Percentiles rank a stretch among this genome's conserved stretches.
Conservation (phyloP, 2,113 vertebrate genomes). For the Garra rufa region DNA sequence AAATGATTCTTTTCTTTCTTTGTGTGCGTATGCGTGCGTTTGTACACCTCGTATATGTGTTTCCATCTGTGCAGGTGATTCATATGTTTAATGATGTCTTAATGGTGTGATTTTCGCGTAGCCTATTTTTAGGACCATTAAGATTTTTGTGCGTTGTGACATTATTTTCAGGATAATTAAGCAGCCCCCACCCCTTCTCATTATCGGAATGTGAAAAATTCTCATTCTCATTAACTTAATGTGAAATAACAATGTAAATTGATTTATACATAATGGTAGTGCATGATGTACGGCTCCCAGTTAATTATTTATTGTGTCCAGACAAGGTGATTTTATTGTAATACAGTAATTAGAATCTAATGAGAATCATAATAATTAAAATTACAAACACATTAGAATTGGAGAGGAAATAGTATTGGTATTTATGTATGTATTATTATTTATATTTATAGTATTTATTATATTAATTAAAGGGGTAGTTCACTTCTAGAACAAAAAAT, state of each 20-base stretch:
- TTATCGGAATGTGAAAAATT: not conserved
- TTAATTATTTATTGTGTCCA: not conserved
- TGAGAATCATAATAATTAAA: not conserved
- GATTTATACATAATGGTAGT: not conserved
- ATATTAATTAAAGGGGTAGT: too few species aligned
- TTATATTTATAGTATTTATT: too few species aligned
- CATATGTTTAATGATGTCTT: not conserved
- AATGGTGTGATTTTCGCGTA: not conserved
- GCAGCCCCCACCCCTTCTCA: not conserved
- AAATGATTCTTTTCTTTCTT: slow-evolving; percentile 15
- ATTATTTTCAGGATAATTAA: slow-evolving; percentile 13
- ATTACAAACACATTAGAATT: too few species aligned
- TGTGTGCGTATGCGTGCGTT: not conserved
- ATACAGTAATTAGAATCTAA: not conserved
- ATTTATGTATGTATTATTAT: too few species aligned
- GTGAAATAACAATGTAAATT: not conserved
- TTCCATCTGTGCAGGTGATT: slow-evolving; percentile 4
- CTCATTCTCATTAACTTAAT: not conserved
- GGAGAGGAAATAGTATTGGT: too few species aligned
- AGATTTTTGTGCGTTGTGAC: not conserved
- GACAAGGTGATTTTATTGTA: slow-evolving; percentile 4
- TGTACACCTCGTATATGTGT: not conserved
- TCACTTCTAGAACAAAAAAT: too few species aligned
- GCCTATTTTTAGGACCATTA: not conserved
- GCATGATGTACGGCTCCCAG: not conserved